Percentiles rank a stretch among this genome's conserved stretches.
phyloP scores from a whole-genome alignment of 2,888 invertebrate species.

The Chrysodeixis includens region DNA sequence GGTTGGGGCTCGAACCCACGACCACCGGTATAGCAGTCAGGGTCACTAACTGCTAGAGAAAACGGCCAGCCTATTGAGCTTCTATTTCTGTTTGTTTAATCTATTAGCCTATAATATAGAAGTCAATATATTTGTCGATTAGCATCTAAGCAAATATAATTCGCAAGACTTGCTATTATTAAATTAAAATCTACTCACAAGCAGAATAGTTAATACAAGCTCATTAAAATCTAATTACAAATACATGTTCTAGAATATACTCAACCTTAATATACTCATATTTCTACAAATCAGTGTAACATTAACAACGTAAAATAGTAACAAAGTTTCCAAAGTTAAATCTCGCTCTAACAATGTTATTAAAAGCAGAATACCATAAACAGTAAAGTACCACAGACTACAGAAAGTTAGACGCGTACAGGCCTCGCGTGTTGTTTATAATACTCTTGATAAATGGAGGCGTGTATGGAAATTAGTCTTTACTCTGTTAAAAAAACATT shows the following conservation, averaged over 20 bases:
- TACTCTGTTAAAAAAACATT: background rate
- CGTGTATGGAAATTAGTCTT: background rate
- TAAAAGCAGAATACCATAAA: constrained; percentile 53
- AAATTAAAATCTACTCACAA: too few relatives aligned
- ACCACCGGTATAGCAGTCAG: too few relatives aligned
- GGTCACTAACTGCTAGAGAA: too few relatives aligned
- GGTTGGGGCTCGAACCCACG: too few relatives aligned
- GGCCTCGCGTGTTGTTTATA: constrained; percentile 23
- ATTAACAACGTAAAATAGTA: background rate
- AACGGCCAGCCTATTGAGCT: too few relatives aligned
- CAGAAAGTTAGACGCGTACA: constrained; percentile 30
- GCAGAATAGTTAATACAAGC: too few relatives aligned
- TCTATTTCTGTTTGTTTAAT: too few relatives aligned
- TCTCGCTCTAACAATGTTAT: constrained; percentile 30
- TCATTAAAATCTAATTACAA: background rate
- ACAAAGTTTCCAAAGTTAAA: constrained; percentile 25
- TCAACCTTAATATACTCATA: background rate
- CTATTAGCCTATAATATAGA: too few relatives aligned
- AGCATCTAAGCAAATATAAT: too few relatives aligned
- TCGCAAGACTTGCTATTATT: too few relatives aligned
- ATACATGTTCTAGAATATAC: background rate
- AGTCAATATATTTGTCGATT: too few relatives aligned
- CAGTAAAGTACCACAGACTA: constrained; percentile 45
- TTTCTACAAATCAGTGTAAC: constrained; percentile 2
- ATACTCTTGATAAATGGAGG: constrained; percentile 2